A percentile compares a stretch with the other conserved stretches of the same genome.
Conservation (phyloP, 1,140 invertebrate genomes). For the Meloidogyne exigua region DNA sequence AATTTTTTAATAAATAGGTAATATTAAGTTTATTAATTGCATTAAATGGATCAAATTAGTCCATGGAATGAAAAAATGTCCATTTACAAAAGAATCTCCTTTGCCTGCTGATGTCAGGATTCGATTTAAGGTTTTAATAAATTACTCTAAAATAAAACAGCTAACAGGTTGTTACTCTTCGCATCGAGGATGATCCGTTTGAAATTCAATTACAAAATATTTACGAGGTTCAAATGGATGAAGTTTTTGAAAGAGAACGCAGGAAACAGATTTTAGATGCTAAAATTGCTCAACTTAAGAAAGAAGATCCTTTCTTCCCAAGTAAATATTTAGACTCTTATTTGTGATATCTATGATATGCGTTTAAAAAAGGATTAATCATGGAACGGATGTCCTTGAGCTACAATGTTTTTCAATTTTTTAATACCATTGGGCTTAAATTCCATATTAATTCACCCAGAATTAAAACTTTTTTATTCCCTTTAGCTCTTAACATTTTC, state of each 20-base stretch:
- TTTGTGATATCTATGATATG: too few relatives aligned
- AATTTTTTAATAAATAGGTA: background rate
- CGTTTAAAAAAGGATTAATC: too few relatives aligned
- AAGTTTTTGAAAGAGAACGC: slow-evolving; percentile 90
- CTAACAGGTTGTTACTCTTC: slow-evolving; percentile 72
- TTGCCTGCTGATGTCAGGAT: slow-evolving; percentile 80
- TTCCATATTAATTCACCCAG: too few relatives aligned
- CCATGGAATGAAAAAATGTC: slow-evolving; percentile 73
- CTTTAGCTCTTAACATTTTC: slow-evolving; percentile 9
- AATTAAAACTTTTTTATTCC: background rate
- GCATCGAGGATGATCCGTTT: slow-evolving; percentile 94
- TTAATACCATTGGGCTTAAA: too few relatives aligned
- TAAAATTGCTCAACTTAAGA: slow-evolving; percentile 78
- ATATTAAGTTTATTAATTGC: slow-evolving; percentile 70
- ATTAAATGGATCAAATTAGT: slow-evolving; percentile 87
- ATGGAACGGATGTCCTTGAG: too few relatives aligned
- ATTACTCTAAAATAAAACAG: slow-evolving; percentile 29
- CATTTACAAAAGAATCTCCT: slow-evolving; percentile 71
- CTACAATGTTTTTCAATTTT: too few relatives aligned
- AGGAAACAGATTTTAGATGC: slow-evolving; percentile 83
- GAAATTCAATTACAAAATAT: slow-evolving; percentile 93
- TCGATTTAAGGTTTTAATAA: slow-evolving; percentile 71
- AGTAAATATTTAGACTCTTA: slow-evolving; percentile 71
- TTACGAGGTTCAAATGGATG: slow-evolving; percentile 90
- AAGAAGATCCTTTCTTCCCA: slow-evolving; percentile 78